Base-by-base conservation (phyloP, 2,797 vertebrate species). In the Sebastes baramenuke region DNA sequence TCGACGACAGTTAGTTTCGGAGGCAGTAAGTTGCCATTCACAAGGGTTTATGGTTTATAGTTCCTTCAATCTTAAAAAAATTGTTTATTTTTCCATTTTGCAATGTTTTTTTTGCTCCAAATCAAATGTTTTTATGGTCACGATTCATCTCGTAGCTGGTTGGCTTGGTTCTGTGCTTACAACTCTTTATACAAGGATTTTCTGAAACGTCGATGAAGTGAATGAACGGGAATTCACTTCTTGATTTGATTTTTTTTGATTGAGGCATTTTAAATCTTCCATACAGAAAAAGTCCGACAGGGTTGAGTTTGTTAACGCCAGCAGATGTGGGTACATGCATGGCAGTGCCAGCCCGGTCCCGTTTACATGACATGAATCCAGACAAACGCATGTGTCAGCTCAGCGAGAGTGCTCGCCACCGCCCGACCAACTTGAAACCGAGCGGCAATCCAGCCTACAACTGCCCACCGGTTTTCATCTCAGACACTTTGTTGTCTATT, bases 401-500 rank as follows among this genome's bases (percentile, higher is more conserved):
- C 78, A 72, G 79, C 36, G 8, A 75, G 78, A 77, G 72, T 60
- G 22, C 73, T 68, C 36, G 30, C 65, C 75, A 30, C 87, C 54
- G 82, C 79, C 81, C 67, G 10, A 55, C 72, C 82, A 72, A 82
- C 85, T 87, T 72, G 46, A 49, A 83, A 75, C 86, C 14, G 69
- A 20, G 67, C 72, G 36, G 80, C 75, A 46, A 84, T 88, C 78
- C 30, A 75, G 82, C 87, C 69, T 30, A 72, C 81, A 61, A 82
- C 87, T 87, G 87, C 84, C 90, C 88, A 87, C 86, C 58, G 72
- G 81, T 91, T 93, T 88, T 93, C 88, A 92, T 89, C 89, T 88
- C 90, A 89, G 89, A 90, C 92, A 87, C 90, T 94, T 90, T 93
- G 92, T 92, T 93, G 94, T 94, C 90, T 95, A 93, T 94, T 94